These are phyloP conservation scores for Antrozous pallidus DNA, from an alignment of 2,797 vertebrate species.

Conservation along the genomic window DNA sequence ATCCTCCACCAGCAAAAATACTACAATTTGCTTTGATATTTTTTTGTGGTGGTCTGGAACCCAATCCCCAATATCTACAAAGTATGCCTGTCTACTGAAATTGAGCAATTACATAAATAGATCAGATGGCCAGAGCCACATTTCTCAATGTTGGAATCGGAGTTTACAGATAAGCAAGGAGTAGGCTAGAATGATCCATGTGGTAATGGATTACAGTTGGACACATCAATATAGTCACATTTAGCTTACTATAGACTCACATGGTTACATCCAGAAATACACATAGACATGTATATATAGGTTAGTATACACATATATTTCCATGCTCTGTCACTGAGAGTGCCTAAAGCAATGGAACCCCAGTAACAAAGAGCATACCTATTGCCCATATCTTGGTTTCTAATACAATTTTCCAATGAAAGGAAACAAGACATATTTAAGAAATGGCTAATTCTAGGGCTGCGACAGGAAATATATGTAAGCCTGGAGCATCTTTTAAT, in stretches of 20 bases:
- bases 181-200: not conserved
- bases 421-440: not conserved
- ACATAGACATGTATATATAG: not conserved
- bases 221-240: not conserved
- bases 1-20: not conserved
- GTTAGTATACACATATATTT: not conserved
- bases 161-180: not conserved
- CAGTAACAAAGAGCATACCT: not conserved
- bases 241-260: not conserved
- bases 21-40: not conserved
- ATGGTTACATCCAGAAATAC: not conserved
- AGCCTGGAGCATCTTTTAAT: not conserved
- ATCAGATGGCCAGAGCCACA: not conserved
- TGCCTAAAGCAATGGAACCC: not conserved
- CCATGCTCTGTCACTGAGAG: not conserved
- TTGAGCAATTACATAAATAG: not conserved
- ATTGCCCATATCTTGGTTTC: not conserved
- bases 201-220: not conserved
- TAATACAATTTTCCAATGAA: constrained; percentile 9
- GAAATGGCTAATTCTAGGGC: not conserved
- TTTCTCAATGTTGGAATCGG: not conserved
- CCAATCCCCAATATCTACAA: not conserved
- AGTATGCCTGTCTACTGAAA: not conserved
- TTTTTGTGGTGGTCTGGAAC: not conserved
- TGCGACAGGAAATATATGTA: not conserved